Evolutionary conservation across 2,888 invertebrate species (phyloP).

Genomic region (Drosophila tanythrix): DNA sequence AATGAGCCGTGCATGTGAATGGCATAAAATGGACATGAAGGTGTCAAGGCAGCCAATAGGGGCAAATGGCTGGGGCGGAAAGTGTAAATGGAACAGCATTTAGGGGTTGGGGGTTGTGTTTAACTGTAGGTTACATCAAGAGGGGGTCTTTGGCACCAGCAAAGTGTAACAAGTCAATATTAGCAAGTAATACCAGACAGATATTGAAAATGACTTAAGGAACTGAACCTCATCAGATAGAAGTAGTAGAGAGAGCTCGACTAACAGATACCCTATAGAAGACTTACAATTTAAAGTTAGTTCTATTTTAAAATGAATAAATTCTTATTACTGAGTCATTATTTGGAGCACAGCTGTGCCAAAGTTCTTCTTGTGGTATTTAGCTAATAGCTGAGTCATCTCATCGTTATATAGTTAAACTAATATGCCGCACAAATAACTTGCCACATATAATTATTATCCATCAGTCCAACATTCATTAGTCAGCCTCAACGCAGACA

Average conservation of each 20-base stretch:
- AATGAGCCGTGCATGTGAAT: conserved; percentile 44
- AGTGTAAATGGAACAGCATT: not conserved
- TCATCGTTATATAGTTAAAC: not conserved
- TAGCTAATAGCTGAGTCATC: not conserved
- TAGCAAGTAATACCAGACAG: not conserved
- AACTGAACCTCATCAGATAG: not conserved
- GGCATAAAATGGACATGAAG: conserved; percentile 39
- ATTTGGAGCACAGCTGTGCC: not conserved
- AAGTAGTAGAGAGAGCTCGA: not conserved
- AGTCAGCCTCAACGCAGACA: conserved; percentile 16
- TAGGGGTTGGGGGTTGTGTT: conserved; percentile 2
- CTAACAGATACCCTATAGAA: not conserved
- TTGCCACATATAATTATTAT: no score
- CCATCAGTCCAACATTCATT: not conserved
- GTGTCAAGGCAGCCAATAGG: conserved; percentile 38
- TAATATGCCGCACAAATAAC: not conserved
- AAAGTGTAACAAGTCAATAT: not conserved
- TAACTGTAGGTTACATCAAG: not conserved
- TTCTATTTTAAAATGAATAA: not conserved
- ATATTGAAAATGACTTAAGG: not conserved
- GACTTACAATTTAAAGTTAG: not conserved
- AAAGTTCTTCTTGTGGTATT: not conserved
- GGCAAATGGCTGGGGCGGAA: not conserved
- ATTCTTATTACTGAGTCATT: not conserved
- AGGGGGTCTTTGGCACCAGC: not conserved